Evolutionary conservation across 2,888 invertebrate genomes (phyloP), one percentile per base, ranked within the genome.

Genomic region (Plagiodera versicolora): DNA sequence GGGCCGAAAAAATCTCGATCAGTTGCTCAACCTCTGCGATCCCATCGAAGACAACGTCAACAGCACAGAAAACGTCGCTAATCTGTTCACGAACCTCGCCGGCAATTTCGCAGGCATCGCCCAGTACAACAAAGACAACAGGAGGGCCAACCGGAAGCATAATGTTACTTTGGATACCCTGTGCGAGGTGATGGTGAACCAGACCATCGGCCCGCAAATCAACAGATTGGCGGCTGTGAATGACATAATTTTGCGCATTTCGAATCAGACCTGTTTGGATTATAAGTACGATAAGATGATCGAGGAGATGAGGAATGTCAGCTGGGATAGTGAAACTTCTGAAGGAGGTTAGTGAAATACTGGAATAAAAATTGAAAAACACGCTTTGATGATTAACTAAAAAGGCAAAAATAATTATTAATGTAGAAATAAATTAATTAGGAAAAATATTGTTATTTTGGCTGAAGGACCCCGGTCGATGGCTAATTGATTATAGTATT

Each of bases 71-170:
- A 92, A 94, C 73, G 84, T 94, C 11, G 84, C 89, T 0, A 95
- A 89, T 75, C 87, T 98, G 58, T 94, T 88, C 77, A 89, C 89
- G 75, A 86, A 85, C n/a, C 79, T 97, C 45, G 91, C 95, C 0
- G 87, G 89, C 47, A 66, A 65, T 79, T 93, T 97, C 79, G 95
- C 94, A 53, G 94, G 89, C 44, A 85, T 96, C 44, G 96, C 97
- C 0, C 97, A 98, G 74, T 97, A 97, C 78, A 96, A 97, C 77
- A 92, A 92, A 75, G 96, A 96, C 75, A 96, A 96, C 77, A 85
- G 95, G 24, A 87, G 87, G 9, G 83, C 88, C 75, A 83, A 84
- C 70, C 81, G 87, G 75, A 81, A 85, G 75, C 72, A 82, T 14
- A 90, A 88, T 66, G 82, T 94, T 8, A 94, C 94, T 1, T 91